These are phyloP conservation scores for Hybognathus amarus DNA, from an alignment of 2,797 vertebrate genomes.

Conservation along the genomic window DNA sequence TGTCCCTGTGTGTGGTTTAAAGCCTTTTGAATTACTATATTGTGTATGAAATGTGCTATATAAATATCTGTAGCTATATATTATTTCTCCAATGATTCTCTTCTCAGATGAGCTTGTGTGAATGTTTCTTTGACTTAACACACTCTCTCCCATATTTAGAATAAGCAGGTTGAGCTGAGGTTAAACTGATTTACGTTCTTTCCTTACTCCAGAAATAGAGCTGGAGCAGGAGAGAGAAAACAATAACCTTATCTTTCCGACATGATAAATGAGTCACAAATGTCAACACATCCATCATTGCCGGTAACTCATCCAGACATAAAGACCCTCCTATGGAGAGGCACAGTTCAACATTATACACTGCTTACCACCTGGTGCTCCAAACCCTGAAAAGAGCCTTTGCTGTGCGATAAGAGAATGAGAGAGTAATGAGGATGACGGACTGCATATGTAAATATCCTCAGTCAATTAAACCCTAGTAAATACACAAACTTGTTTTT, in stretches of 20 bases:
- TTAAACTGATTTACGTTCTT: not conserved
- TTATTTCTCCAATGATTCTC: not conserved
- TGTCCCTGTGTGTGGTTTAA: not conserved
- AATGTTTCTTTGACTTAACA: not conserved
- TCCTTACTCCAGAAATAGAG: conserved; percentile 11
- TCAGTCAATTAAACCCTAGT: not conserved
- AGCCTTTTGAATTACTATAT: not conserved
- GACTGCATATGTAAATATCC: not conserved
- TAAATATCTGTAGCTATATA: not conserved
- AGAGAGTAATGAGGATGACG: not conserved
- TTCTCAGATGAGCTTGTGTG: not conserved
- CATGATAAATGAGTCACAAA: conserved; percentile 36
- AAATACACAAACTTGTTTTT: conserved; percentile 4
- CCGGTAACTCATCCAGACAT: conserved; percentile 29
- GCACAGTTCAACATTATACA: conserved; percentile 22
- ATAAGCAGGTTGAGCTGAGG: not conserved
- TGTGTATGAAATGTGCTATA: not conserved
- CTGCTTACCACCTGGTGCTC: conserved; percentile 29
- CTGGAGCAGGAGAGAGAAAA: conserved; percentile 37
- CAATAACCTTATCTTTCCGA: conserved; percentile 44
- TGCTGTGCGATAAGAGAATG: not conserved
- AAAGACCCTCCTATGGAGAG: conserved; percentile 6
- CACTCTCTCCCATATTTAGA: not conserved
- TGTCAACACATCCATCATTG: conserved; percentile 35
- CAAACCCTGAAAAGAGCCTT: not conserved